These are phyloP conservation scores for Catostomus latipinnis DNA, from an alignment of 2,797 vertebrate genomes.

Conservation along the genomic window DNA sequence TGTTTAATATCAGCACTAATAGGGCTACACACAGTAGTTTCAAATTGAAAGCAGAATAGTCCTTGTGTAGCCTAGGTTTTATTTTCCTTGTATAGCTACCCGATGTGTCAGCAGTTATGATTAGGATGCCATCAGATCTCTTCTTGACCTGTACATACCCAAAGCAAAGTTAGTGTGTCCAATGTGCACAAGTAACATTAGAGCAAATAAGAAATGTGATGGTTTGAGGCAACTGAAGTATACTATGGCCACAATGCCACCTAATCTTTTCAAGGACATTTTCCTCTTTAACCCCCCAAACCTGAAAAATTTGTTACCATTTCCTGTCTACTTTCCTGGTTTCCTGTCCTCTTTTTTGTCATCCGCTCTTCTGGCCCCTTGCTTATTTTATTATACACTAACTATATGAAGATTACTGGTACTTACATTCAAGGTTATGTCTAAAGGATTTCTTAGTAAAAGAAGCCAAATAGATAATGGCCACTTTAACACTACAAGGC, in stretches of 20 bases:
- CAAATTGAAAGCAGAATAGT: too few species aligned
- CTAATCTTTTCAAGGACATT: slow-evolving; percentile 4
- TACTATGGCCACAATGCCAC: too few species aligned
- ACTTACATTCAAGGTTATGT: not conserved
- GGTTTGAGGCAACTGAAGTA: not conserved
- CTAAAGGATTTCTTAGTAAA: not conserved
- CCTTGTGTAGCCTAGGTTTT: not conserved
- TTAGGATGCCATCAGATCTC: not conserved
- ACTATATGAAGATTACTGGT: not conserved
- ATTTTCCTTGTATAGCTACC: not conserved
- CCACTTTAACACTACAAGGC: not conserved
- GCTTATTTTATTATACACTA: not conserved
- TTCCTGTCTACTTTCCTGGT: slow-evolving; percentile 31
- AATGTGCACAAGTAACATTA: not conserved
- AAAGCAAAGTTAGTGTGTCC: not conserved
- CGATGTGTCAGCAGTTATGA: not conserved
- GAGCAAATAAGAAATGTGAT: slow-evolving; percentile 1
- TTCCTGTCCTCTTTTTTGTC: slow-evolving; percentile 23
- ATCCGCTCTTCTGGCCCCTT: not conserved
- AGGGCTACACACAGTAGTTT: not conserved
- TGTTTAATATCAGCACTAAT: not conserved
- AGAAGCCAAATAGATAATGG: too few species aligned
- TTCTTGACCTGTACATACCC: not conserved
- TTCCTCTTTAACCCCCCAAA: slow-evolving; percentile 27
- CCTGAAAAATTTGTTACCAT: not conserved